phyloP scores from a whole-genome alignment of 2,113 vertebrate genomes.

The Sula dactylatra region DNA sequence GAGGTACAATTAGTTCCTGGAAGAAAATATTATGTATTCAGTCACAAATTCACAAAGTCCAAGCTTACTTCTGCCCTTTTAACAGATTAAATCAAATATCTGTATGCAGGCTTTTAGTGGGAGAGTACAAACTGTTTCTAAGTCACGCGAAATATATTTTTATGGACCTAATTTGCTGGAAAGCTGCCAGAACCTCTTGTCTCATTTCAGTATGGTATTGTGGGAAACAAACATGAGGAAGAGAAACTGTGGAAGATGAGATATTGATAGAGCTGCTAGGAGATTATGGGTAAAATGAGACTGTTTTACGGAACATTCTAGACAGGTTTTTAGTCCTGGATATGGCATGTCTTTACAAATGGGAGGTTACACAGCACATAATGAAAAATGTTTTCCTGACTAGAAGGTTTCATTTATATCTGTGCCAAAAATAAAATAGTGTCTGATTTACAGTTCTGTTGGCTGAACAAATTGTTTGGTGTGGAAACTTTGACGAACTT shows the following conservation, averaged over 20 bases:
- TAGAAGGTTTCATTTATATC: constrained; percentile 40
- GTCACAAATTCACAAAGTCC: not conserved
- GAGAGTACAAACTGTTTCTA: not conserved
- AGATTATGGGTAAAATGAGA: not conserved
- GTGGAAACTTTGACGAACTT: constrained; percentile 26
- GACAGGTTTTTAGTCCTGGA: not conserved
- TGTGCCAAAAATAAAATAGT: constrained; percentile 50
- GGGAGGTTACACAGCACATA: not conserved
- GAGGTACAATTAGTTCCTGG: not conserved
- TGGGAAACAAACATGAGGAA: not conserved
- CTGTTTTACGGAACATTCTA: not conserved
- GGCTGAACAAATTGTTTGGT: constrained; percentile 54
- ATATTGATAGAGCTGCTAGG: not conserved
- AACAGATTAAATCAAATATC: not conserved
- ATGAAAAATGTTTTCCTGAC: constrained; percentile 48
- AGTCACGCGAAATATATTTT: not conserved
- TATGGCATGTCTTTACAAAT: not conserved
- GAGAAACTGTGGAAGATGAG: not conserved
- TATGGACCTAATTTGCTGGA: not conserved
- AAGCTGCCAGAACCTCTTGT: not conserved
- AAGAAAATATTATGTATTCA: not conserved
- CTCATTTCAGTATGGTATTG: not conserved
- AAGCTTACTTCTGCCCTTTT: not conserved
- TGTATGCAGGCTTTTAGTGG: not conserved
- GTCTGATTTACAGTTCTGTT: constrained; percentile 44